Base-by-base conservation (phyloP, 2,888 invertebrate genomes). In the Stictocephala bisonia region DNA sequence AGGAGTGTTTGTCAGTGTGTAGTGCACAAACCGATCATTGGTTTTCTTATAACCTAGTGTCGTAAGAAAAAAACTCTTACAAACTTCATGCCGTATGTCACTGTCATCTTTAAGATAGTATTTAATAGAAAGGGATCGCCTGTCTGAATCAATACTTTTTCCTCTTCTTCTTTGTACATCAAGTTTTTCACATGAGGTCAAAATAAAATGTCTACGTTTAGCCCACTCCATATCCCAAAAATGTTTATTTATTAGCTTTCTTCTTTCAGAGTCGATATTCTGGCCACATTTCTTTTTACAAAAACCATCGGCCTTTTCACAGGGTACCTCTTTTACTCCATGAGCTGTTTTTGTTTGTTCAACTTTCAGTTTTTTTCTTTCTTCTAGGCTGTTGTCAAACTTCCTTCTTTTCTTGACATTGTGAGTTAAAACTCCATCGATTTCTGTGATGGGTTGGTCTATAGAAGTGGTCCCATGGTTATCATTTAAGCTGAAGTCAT, bases 11-110 rank as follows among this genome's bases (percentile, higher is more conserved):
- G 58, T 53, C n/a, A 74, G 40, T 0, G 48, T 27, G 22, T 60
- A 6, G 18, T 50, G 35, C 2, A 74, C 51, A 22, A 74, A 50
- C 20, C 29, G 48, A 26, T 72, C 74, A 50, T 74, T 74, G 1
- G 41, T 74, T 67, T 53, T 58, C 13, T 74, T 72, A 26, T 67
- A 68, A n/a, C 72, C 72, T n/a, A 74, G 44, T 3, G 74, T 69
- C 1, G 72, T 72, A 11, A 74, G 41, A n/a, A 72, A 48, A 69
- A n/a, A 74, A 22, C 2, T n/a, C 24, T 74, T 74, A 56, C 74
- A 74, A 9, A 74, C 74, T n/a, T 74, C 60, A 27, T 71, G 44
- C 7, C 13, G 22, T 1, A n/a, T 24, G 20, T 60, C 56, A 24
- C 1, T 4, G 26, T 1, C 48, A 56, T 71, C 50, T 48, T 60